Evolutionary conservation across 2,113 vertebrate species (phyloP).

Genomic region (Catharus fuscescens): DNA sequence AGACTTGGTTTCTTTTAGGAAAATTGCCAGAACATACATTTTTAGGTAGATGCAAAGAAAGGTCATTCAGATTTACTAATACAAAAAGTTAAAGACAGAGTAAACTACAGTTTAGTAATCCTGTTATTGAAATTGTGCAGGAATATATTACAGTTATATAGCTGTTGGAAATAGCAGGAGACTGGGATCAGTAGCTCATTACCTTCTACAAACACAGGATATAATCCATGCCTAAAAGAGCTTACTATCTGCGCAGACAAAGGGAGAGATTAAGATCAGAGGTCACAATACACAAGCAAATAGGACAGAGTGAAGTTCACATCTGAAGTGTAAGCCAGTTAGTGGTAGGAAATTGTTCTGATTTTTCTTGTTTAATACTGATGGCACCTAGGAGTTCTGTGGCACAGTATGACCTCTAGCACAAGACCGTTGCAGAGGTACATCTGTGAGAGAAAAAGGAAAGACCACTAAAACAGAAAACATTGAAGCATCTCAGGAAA

Average conservation of each 20-base stretch:
- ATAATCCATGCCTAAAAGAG: constrained; percentile 27
- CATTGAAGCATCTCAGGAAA: constrained; percentile 47
- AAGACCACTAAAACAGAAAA: constrained; percentile 9
- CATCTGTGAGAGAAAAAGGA: background rate
- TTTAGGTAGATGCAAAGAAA: background rate
- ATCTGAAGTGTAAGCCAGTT: background rate
- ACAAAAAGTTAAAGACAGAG: background rate
- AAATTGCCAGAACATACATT: background rate
- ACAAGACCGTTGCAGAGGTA: background rate
- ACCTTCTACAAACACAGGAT: constrained; percentile 30
- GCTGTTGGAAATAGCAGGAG: background rate
- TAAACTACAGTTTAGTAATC: background rate
- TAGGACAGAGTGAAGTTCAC: background rate
- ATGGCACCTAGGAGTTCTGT: background rate
- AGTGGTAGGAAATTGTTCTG: background rate
- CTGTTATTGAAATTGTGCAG: background rate
- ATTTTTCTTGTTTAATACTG: background rate
- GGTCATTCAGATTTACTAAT: background rate
- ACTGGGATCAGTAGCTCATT: constrained; percentile 22
- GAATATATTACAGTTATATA: background rate
- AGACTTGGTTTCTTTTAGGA: background rate
- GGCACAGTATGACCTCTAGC: background rate
- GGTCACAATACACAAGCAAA: constrained; percentile 6
- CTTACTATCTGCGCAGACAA: background rate
- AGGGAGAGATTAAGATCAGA: constrained; percentile 53